Evolutionary conservation across 2,888 invertebrate genomes (phyloP), one percentile per base, ranked within the genome.

Genomic region (Venusia cambrica): DNA sequence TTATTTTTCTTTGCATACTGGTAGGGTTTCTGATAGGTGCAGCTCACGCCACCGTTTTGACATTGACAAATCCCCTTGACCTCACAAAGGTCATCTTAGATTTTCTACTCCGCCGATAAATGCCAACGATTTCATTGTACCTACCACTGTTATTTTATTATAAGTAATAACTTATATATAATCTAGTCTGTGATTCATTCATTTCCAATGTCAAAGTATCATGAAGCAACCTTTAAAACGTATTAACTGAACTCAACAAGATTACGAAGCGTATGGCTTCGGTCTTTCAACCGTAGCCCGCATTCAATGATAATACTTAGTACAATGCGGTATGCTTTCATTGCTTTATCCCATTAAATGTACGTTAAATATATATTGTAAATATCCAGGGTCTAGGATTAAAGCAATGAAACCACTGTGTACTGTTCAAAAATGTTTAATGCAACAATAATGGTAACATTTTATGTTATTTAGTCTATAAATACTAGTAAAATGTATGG

Each of bases 401-500:
- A 84, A 84, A 85, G 84, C 85, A 85, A 85, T 85, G 85, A 85
- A 85, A 85, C 84, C 50, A 77, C 51, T 14, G 22, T 39, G 51
- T 52, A 44, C n/a, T n/a, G 44, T 73, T 69, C 20, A 54, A 62
- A 67, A 60, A 64, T 46, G 56, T 78, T 78, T 78, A 76, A 74
- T 75, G 46, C 55, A 53, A 42, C 51, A 62, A 66, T 64, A 51
- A 62, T 17, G 30, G 34, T 62, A 59, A 64, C 64, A 73, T 17
- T 21, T 13, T 22, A 10, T n/a, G n/a, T n/a, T n/a, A n/a, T n/a
- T n/a, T 4, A 22, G 4, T 13, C 6, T 12, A 11, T 12, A 3
- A 1, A 4, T 12, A 12, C 2, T n/a, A 6, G 1, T 12, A 22
- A 12, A 6, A 19, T 7, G 9, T 3, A 11, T 11, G 5, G 4